Evolutionary conservation across 2,797 vertebrate genomes (phyloP), one percentile per base, ranked within the genome.

Genomic region (Phoebastria nigripes): DNA sequence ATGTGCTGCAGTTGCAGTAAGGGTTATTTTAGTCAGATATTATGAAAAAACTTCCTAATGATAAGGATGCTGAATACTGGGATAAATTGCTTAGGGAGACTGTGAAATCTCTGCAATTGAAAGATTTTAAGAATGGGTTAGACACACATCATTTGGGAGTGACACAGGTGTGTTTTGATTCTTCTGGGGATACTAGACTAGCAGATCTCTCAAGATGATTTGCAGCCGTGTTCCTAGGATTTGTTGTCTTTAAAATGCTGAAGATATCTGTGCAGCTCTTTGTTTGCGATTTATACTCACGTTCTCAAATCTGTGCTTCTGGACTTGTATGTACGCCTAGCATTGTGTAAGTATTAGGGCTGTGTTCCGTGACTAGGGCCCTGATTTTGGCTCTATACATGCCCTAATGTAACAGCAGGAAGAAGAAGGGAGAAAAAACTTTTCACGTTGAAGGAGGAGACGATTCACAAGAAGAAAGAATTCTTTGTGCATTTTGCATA

Each of bases 261-360:
- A 73, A 46, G 33, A 28, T 78, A 59, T 85, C 44, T 1, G 1
- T 87, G 42, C 46, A 80, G 39, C 42, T 47, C 25, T 61, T 69
- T 70, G 44, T 70, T 76, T 74, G 29, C 56, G 20, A 11, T 73
- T 85, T 39, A 35, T 52, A 46, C 12, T 56, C 7, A 25, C 37
- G 42, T 71, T 70, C 29, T 69, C 18, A 52, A 29, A 41, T 52
- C 22, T 81, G 7, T 82, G 24, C 54, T 79, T 66, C 52, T 56
- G 25, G 84, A 39, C 22, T 56, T 11, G 0, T 28, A 6, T 29
- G 33, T 44, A 9, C 0, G 0, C 9, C 22, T 73, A 55, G n/a
- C 15, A 5, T 11, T 55, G 33, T 56, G 44, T 58, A 33, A 76
- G 35, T 22, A 12, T 73, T 25, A 76, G 29, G 51, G 22, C 46